phyloP scores from a whole-genome alignment of 2,888 invertebrate species.

The Zelleria hepariella region DNA sequence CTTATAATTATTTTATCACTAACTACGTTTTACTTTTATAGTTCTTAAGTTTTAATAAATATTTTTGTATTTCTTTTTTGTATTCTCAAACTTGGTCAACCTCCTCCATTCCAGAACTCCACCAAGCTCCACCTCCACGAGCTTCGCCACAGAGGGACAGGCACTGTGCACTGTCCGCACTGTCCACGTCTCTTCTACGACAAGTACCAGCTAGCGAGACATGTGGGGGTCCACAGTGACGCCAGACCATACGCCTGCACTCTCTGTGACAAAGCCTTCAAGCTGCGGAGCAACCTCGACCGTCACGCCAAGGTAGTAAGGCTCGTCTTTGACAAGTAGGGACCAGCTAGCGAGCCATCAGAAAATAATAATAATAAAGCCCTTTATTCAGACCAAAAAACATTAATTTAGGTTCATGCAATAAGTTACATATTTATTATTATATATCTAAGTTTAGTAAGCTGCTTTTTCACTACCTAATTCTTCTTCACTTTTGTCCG shows the following conservation, averaged over 20 bases:
- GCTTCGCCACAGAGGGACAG: slow-evolving; percentile 21
- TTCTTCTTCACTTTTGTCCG: too few species aligned
- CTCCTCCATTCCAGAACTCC: slow-evolving; percentile 16
- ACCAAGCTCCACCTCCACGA: slow-evolving; percentile 23
- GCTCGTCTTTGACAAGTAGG: neutral
- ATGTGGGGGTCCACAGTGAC: slow-evolving; percentile 18
- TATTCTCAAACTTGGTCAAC: neutral
- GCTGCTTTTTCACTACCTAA: too few species aligned
- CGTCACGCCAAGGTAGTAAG: slow-evolving; percentile 21
- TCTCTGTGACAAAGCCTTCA: slow-evolving; percentile 21
- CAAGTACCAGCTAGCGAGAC: slow-evolving; percentile 21
- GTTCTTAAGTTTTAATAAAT: too few species aligned
- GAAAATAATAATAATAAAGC: too few species aligned
- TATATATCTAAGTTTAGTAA: too few species aligned
- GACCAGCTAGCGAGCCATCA: neutral
- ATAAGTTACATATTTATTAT: too few species aligned
- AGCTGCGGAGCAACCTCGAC: slow-evolving; percentile 15
- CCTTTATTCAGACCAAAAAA: too few species aligned
- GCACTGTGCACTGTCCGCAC: slow-evolving; percentile 14
- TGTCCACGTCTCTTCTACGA: slow-evolving; percentile 26
- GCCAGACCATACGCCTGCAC: slow-evolving; percentile 19
- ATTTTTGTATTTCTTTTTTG: too few species aligned
- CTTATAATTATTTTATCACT: too few species aligned
- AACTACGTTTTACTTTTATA: too few species aligned
- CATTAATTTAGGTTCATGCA: too few species aligned